Base-by-base conservation (phyloP, 2,888 invertebrate genomes). In the Drosophila fulvimacula region DNA sequence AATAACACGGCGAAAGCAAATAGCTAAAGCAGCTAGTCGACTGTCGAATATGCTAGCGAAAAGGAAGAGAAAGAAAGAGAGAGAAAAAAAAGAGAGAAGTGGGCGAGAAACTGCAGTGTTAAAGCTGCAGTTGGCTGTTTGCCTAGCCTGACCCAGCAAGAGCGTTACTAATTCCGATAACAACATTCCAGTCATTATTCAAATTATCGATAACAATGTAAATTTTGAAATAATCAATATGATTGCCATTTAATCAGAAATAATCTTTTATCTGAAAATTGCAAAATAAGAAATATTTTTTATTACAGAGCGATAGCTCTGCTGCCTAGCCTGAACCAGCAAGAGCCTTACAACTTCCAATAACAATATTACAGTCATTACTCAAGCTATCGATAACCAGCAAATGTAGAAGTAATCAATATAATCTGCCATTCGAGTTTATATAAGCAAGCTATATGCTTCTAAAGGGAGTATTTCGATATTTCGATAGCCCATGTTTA, bases 1-100 rank as follows among this genome's bases (percentile, higher is more conserved):
- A 72, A 72, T 72, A 66, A 72, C 72, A 72, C 48, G 66, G 66
- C 60, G 48, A 57, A 60, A 39, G 27, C 52, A 60, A 72, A 66
- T 7, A 36, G 30, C 17, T 0, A 10, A 30, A 15, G 19, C 39
- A 6, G 39, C 13, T 0, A 17, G 19, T 10, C 55, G 55, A 55
- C 39, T 9, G 17, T 15, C 30, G 0, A 5, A 57, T 46, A 19
- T 46, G 13, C 57, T 46, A 36, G 9, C 34, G 13, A 34, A 36
- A 21, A 21, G 21, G 3, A 0, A 27, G 6, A 11, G 52, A 27
- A 24, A 1, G 34, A 21, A 34, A 21, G 51, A 19, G 41, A 15
- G 19, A 13, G 19, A 19, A 10, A 10, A 10, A 15, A 15, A 34
- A 9, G n/a, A 9, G 15, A 34, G 34, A 34, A 36, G 9, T 4